A percentile compares a stretch with the other conserved stretches of the same genome.
phyloP scores from a whole-genome alignment of 2,888 invertebrate genomes.

The Esperia sulphurella region DNA sequence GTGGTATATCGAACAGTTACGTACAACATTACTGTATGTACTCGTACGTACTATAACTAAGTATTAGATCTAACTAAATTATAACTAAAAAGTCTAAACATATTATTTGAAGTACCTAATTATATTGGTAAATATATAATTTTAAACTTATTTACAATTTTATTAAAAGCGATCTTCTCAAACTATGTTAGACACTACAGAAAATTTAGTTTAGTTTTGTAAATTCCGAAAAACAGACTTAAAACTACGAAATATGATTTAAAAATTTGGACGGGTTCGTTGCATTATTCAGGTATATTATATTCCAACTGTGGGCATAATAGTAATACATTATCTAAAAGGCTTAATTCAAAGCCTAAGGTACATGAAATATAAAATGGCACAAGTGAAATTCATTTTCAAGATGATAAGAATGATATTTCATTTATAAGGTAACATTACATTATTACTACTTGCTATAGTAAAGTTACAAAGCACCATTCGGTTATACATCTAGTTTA shows the following conservation, averaged over 20 bases:
- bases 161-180: no score
- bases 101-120: neutral
- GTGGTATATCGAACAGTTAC: slow-evolving; percentile 40
- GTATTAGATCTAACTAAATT: neutral
- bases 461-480: slow-evolving; percentile 4
- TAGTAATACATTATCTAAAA: slow-evolving; percentile 23
- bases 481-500: no score
- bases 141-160: no score
- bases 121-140: neutral
- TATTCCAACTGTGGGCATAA: neutral
- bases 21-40: neutral
- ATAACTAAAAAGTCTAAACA: neutral
- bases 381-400: slow-evolving; percentile 52
- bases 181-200: no score
- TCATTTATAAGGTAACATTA: slow-evolving; percentile 39
- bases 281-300: slow-evolving; percentile 39
- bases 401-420: slow-evolving; percentile 18
- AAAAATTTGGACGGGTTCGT: slow-evolving; percentile 59
- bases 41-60: neutral
- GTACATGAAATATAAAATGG: slow-evolving; percentile 55
- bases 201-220: no score
- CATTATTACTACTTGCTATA: neutral
- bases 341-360: slow-evolving; percentile 31
- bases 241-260: slow-evolving; percentile 5
- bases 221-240: neutral